Percentiles rank a stretch among this genome's conserved stretches.
These are phyloP conservation scores for Allophyes oxyacanthae DNA, from an alignment of 2,888 invertebrate genomes.

Conservation along the genomic window DNA sequence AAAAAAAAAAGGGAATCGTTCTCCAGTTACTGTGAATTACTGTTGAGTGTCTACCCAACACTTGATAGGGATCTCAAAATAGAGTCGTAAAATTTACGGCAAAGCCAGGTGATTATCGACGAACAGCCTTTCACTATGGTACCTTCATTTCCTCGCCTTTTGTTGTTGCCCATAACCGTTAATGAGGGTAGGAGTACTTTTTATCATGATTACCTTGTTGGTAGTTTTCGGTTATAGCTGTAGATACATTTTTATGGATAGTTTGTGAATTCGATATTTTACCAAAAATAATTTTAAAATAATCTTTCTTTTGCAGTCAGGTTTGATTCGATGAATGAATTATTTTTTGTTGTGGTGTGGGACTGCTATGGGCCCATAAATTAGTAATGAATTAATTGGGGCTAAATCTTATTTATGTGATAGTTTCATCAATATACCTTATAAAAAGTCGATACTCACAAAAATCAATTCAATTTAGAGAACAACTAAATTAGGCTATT, in stretches of 20 bases:
- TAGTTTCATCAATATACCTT: no score
- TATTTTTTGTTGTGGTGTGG: no score
- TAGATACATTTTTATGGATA: not conserved
- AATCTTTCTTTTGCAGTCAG: no score
- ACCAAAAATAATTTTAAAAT: no score
- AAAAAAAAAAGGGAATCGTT: conserved; percentile 9
- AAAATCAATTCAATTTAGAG: not conserved
- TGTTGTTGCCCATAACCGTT: conserved; percentile 41
- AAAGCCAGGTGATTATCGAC: conserved; percentile 50
- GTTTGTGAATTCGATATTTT: not conserved
- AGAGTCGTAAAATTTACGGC: conserved; percentile 51
- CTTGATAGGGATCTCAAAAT: conserved; percentile 45
- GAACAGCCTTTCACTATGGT: conserved; percentile 32
- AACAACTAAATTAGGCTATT: no score
- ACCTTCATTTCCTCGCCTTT: conserved; percentile 46
- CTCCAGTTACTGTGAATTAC: conserved; percentile 24
- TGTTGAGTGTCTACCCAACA: conserved; percentile 25
- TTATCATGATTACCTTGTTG: conserved; percentile 26
- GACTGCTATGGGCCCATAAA: no score
- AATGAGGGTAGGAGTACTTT: conserved; percentile 37
- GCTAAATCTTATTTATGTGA: no score
- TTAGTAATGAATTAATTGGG: no score
- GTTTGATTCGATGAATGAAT: no score
- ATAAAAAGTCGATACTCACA: no score
- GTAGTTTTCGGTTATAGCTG: conserved; percentile 20